A percentile compares a stretch with the other conserved stretches of the same genome.
phyloP scores from a whole-genome alignment of 2,888 invertebrate genomes.

The Orchesella flavescens region DNA sequence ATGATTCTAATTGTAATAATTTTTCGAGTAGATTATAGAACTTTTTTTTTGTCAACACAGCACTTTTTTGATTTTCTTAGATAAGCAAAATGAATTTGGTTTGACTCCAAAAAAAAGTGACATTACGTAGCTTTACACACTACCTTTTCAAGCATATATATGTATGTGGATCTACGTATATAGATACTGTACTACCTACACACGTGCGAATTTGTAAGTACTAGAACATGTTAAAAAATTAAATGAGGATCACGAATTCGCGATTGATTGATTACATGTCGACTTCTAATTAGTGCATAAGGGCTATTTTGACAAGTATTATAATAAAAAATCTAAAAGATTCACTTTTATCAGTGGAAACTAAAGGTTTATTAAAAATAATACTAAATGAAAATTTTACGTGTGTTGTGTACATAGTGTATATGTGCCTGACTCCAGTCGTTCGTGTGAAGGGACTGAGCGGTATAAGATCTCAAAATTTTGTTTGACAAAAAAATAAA shows the following conservation, averaged over 20 bases:
- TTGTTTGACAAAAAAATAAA: constrained; percentile 55
- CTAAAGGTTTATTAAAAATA: background rate
- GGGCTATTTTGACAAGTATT: constrained; percentile 57
- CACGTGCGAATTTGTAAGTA: constrained; percentile 23
- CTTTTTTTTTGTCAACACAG: no score
- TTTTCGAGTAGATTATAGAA: no score
- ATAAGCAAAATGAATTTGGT: no score
- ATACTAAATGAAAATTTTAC: constrained; percentile 29
- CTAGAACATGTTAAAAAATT: background rate
- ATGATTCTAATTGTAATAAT: no score
- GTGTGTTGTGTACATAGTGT: constrained; percentile 57
- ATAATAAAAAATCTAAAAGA: constrained; percentile 9
- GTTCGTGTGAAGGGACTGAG: constrained; percentile 53
- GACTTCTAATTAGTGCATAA: constrained; percentile 9
- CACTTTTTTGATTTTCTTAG: no score
- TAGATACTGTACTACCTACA: background rate
- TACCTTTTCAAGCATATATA: background rate
- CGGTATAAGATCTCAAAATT: constrained; percentile 60
- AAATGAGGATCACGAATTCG: background rate
- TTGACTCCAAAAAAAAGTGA: constrained; percentile 13
- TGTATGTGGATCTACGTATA: constrained; percentile 6
- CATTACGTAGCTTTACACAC: constrained; percentile 52
- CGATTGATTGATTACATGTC: constrained; percentile 14
- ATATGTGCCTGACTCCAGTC: constrained; percentile 57
- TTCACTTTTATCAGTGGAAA: constrained; percentile 22